Conservation (phyloP, 2,888 invertebrate species). For the Linhomoeus sp. region DNA sequence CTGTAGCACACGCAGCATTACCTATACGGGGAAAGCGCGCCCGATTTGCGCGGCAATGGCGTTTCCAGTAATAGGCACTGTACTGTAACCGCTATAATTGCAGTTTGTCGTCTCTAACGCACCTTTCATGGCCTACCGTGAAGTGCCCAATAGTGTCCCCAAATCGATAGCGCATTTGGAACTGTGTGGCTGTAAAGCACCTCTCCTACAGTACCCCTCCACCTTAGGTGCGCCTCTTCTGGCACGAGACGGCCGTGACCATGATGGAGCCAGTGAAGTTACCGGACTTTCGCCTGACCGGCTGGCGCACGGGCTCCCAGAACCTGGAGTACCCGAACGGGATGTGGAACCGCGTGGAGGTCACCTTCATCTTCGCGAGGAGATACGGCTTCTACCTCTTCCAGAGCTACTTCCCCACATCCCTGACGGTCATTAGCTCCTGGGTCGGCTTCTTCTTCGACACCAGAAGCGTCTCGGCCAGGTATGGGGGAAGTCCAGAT, state of each 20-base stretch:
- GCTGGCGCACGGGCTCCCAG: slow-evolving; percentile 23
- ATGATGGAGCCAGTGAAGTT: slow-evolving; percentile 25
- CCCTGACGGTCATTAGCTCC: slow-evolving; percentile 19
- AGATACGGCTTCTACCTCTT: slow-evolving; percentile 28
- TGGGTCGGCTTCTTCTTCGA: slow-evolving; percentile 28
- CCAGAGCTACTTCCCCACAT: slow-evolving; percentile 24
- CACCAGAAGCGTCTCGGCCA: slow-evolving; percentile 24
- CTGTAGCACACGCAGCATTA: too few species aligned
- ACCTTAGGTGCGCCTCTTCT: slow-evolving; percentile 1
- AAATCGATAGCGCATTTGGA: too few species aligned
- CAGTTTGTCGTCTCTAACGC: too few species aligned
- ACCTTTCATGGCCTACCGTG: too few species aligned
- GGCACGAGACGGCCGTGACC: slow-evolving; percentile 15
- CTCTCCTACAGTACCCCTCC: too few species aligned
- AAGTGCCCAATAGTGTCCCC: too few species aligned
- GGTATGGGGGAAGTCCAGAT: too few species aligned
- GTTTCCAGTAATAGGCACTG: too few species aligned
- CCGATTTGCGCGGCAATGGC: too few species aligned
- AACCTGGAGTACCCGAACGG: slow-evolving; percentile 25
- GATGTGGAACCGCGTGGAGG: slow-evolving; percentile 21
- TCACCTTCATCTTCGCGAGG: slow-evolving; percentile 24
- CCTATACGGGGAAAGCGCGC: too few species aligned
- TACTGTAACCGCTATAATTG: too few species aligned
- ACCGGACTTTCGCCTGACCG: slow-evolving; percentile 25
- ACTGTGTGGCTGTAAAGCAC: too few species aligned